Percentiles rank a stretch among this genome's conserved stretches.
Conservation (phyloP, 53 echinoderm and acorn worm genomes). For the Echinarachnius parma region DNA sequence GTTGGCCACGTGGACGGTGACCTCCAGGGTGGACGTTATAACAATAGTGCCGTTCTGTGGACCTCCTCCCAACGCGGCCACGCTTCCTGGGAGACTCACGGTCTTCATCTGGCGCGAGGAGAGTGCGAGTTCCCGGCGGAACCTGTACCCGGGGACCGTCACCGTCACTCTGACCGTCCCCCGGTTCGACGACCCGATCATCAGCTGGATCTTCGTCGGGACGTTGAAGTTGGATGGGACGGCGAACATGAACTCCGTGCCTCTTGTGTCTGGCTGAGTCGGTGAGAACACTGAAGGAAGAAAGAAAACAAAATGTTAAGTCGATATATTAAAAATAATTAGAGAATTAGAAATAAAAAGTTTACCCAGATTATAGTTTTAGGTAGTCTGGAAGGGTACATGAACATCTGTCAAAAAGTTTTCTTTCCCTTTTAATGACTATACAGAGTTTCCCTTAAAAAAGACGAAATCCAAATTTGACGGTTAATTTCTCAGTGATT, state of each 20-base stretch:
- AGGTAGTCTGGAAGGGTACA: too few relatives aligned
- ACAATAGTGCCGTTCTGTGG: conserved; percentile 76
- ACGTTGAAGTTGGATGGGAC: conserved; percentile 69
- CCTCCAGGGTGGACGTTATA: conserved; percentile 46
- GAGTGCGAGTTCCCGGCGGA: conserved; percentile 32
- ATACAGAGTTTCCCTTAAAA: too few relatives aligned
- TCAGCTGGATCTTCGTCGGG: conserved; percentile 55
- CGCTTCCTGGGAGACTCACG: conserved; percentile 53
- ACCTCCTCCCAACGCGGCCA: conserved; percentile 59
- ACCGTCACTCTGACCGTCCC: conserved; percentile 60
- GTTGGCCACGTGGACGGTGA: conserved; percentile 75
- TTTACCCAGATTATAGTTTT: too few relatives aligned
- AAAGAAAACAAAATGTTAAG: too few relatives aligned
- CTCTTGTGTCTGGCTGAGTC: conserved; percentile 65
- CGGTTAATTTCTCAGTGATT: too few relatives aligned
- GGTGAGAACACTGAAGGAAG: conserved; percentile 13
- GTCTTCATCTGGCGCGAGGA: conserved; percentile 46
- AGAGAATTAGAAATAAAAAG: too few relatives aligned
- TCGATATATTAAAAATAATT: too few relatives aligned
- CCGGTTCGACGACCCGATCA: conserved; percentile 65
- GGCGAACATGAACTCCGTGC: conserved; percentile 81
- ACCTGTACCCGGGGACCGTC: conserved; percentile 54
- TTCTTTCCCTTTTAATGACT: too few relatives aligned
- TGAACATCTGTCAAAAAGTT: too few relatives aligned
- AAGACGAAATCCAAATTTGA: not conserved